Base-by-base conservation (phyloP, 2,888 invertebrate species). In the Agonum fuliginosum region DNA sequence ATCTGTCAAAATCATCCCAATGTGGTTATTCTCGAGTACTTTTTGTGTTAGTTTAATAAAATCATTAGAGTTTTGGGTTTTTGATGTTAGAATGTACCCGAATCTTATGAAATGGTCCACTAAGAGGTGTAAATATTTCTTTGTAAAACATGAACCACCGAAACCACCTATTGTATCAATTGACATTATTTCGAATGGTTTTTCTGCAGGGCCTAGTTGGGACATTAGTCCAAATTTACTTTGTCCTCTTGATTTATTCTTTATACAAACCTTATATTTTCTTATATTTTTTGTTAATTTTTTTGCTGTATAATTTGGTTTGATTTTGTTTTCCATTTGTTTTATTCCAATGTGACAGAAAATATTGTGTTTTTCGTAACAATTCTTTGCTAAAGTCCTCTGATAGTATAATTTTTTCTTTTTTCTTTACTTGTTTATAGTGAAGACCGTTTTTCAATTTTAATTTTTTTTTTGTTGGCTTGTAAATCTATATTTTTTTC, bases 111-210 rank as follows among this genome's bases (percentile, higher is more conserved):
- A 82, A 69, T 20, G n/a, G n/a, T n/a, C n/a, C n/a, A n/a, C n/a
- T n/a, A n/a, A n/a, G n/a, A n/a, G n/a, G n/a, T 51, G 51, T 24
- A 58, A 24, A 22, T 51, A 20, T 81, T 81, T 48, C n/a, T 82
- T 82, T 27, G 80, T 17, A 80, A 22, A 30, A 82, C 65, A 22
- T 22, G 51, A 51, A 3, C 81, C 81, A 14, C 81, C 81, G 65
- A 81, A 83, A 81, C 1, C 82, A 20, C 82, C 83, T 22, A 83
- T 82, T 5, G 82, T 83, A 67, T 83, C 83, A 2, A 83, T 72
- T 2, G 82, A 82, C 5, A 82, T 65, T 69, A 83, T 82, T 78
- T 83, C 81, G 67, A 81, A 81, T n/a, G 82, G 81, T 22, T 81
- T 43, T 41, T 71, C 75, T 3, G 83, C 82, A 8, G 83, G 83